phyloP scores from a whole-genome alignment of 1,140 invertebrate genomes.

The Hydropsyche tenuis region DNA sequence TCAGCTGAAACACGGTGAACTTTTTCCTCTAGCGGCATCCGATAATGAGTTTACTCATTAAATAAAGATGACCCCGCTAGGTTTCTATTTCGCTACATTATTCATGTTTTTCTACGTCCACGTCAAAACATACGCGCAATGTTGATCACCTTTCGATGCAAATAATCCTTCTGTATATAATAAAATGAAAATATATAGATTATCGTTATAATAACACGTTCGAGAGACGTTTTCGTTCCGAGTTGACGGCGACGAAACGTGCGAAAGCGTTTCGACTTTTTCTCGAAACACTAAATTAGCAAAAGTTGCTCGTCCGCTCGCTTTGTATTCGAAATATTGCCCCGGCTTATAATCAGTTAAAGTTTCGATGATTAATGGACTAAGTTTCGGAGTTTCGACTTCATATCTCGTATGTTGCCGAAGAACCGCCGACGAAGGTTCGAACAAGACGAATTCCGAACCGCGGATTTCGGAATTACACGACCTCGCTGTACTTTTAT shows the following conservation, averaged over 20 bases:
- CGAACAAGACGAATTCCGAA: conserved; percentile 9
- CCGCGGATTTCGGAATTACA: neutral
- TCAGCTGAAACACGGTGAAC: no score
- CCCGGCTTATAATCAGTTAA: conserved; percentile 39
- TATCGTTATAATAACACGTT: no score
- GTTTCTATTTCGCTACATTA: conserved; percentile 2
- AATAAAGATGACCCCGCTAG: conserved; percentile 18
- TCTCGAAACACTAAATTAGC: no score
- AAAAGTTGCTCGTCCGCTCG: neutral
- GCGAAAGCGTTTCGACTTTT: neutral
- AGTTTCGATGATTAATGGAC: conserved; percentile 44
- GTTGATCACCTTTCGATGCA: no score
- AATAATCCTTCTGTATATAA: no score
- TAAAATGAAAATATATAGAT: no score
- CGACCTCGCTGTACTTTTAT: neutral
- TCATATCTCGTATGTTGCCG: conserved; percentile 35
- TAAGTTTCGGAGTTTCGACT: conserved; percentile 30
- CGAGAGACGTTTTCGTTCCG: no score
- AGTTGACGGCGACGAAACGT: neutral
- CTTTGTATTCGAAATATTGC: conserved; percentile 39
- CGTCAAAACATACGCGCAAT: no score
- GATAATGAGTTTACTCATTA: conserved; percentile 23
- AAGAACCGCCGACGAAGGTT: conserved; percentile 23
- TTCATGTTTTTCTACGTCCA: conserved; percentile 14
- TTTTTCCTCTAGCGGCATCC: neutral